Evolutionary conservation across 2,113 vertebrate genomes (phyloP).

Genomic region (Bostrychus sinensis): DNA sequence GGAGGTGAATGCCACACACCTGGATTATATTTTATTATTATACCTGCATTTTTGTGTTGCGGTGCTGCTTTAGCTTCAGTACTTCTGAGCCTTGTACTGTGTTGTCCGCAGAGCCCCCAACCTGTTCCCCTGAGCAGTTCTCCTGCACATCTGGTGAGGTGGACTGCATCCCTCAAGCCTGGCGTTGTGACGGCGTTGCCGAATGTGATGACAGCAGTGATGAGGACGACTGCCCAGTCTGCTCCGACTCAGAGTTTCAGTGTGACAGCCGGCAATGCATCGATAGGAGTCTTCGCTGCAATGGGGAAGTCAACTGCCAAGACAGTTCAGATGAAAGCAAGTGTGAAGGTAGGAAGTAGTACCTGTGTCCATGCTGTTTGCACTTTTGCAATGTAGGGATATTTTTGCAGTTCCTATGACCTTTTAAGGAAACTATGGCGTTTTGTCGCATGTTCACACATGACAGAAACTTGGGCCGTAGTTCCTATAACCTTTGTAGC

Average conservation of each 20-base stretch:
- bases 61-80: neutral
- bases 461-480: too few relatives aligned
- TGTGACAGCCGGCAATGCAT: constrained; percentile 95
- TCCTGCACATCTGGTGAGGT: constrained; percentile 94
- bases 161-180: constrained; percentile 95
- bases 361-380: too few relatives aligned
- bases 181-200: constrained; percentile 92
- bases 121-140: constrained; percentile 96
- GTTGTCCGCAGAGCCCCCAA: constrained; percentile 88
- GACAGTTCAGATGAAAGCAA: constrained; percentile 94
- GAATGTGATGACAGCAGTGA: constrained; percentile 96
- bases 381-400: too few relatives aligned
- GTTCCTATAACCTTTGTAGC: too few relatives aligned
- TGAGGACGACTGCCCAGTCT: constrained; percentile 92
- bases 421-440: too few relatives aligned
- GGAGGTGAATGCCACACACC: constrained; percentile 82
- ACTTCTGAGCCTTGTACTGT: neutral
- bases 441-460: too few relatives aligned
- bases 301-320: constrained; percentile 93
- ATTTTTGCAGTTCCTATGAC: too few relatives aligned
- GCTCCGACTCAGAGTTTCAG: constrained; percentile 91
- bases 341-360: constrained; percentile 85
- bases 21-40: too few relatives aligned
- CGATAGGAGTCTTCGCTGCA: constrained; percentile 85
- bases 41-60: too few relatives aligned